Conservation (phyloP, 2,888 invertebrate species). For the Xylophagus ater region DNA sequence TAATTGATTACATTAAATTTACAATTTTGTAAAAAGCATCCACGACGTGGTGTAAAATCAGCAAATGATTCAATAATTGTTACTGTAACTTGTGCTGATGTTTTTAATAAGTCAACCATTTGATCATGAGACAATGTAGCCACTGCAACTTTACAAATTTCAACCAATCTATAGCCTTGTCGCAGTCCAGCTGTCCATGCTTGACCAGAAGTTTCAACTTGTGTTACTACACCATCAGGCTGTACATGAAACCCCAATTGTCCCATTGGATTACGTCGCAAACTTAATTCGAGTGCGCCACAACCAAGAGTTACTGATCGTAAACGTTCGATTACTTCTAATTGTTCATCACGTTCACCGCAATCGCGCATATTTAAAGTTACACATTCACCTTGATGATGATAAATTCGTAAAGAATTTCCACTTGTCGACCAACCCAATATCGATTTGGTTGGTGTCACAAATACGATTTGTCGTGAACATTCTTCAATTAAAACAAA, state of each 20-base stretch:
- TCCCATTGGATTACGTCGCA: conserved; percentile 68
- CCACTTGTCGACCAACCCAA: conserved; percentile 48
- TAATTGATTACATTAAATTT: conserved; percentile 49
- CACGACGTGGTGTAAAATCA: conserved; percentile 57
- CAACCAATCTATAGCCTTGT: conserved; percentile 81
- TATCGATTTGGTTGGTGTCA: conserved; percentile 70
- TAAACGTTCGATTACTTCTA: conserved; percentile 70
- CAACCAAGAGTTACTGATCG: conserved; percentile 68
- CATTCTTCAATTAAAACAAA: conserved; percentile 77
- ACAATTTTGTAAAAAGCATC: conserved; percentile 53
- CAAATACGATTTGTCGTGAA: conserved; percentile 72
- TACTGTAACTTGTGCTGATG: conserved; percentile 76
- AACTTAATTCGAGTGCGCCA: conserved; percentile 65
- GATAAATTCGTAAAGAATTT: conserved; percentile 66
- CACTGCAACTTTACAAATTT: conserved; percentile 82
- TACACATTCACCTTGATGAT: conserved; percentile 89
- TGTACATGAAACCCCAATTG: conserved; percentile 87
- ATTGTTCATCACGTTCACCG: conserved; percentile 55
- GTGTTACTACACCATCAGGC: conserved; percentile 86
- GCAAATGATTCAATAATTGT: conserved; percentile 62
- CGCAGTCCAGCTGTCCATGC: conserved; percentile 68
- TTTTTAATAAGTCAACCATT: conserved; percentile 85
- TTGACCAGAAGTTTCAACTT: conserved; percentile 38
- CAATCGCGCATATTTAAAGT: conserved; percentile 64
- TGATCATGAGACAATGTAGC: conserved; percentile 83